phyloP scores from a whole-genome alignment of 1,140 invertebrate genomes.

The Venustaconcha ellipsiformis region DNA sequence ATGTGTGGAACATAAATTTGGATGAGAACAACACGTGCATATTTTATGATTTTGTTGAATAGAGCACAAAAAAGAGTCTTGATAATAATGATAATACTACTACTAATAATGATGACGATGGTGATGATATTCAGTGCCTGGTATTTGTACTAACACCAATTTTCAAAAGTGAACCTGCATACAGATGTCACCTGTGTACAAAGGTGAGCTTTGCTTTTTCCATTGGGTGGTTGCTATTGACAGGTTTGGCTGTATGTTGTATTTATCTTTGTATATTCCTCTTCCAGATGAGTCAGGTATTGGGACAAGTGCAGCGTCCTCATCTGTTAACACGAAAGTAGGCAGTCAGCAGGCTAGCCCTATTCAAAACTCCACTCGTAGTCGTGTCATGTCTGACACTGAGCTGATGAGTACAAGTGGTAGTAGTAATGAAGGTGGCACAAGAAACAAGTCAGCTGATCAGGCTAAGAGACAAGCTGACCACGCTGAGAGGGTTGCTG shows the following conservation, averaged over 20 bases:
- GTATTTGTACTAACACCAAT: too few species aligned
- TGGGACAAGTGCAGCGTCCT: slow-evolving; percentile 26
- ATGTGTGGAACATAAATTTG: too few species aligned
- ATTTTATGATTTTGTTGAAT: too few species aligned
- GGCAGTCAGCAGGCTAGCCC: slow-evolving; percentile 6
- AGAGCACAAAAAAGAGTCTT: too few species aligned
- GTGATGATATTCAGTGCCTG: too few species aligned
- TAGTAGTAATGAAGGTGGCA: slow-evolving; percentile 25
- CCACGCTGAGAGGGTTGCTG: too few species aligned
- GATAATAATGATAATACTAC: too few species aligned
- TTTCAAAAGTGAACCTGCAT: too few species aligned
- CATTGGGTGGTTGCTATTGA: not conserved
- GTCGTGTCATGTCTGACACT: slow-evolving; percentile 13
- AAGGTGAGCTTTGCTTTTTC: not conserved
- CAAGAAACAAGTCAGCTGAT: slow-evolving; percentile 24
- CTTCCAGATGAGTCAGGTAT: slow-evolving; percentile 23
- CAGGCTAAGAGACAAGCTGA: slow-evolving; percentile 10
- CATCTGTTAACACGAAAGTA: not conserved
- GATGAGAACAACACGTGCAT: too few species aligned
- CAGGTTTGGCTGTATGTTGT: not conserved
- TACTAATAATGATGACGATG: too few species aligned
- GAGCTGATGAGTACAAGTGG: slow-evolving; percentile 15
- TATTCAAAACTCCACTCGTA: slow-evolving; percentile 5
- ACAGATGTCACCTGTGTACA: too few species aligned
- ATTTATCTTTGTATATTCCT: not conserved